Base-by-base conservation (phyloP, 1,140 invertebrate genomes). In the Achatina immaculata region DNA sequence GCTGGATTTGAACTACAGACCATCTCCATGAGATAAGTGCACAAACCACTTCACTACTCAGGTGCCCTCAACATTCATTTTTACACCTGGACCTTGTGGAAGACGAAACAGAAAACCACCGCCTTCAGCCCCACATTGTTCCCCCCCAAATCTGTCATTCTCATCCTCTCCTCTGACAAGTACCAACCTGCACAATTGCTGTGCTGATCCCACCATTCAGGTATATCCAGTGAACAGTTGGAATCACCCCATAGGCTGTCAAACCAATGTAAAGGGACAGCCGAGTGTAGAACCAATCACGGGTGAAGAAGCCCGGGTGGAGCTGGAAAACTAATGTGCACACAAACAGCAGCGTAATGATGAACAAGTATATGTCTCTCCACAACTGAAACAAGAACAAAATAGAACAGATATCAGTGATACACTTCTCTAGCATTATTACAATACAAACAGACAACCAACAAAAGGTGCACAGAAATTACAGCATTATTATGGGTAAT, bases 211-310 rank as follows among this genome's bases (percentile, higher is more conserved):
- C 96, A 34, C 96, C 96, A 94, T 97, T 96, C 4, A 95, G 93
- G 68, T 95, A 92, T 0, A 95, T 94, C 97, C 97, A 99, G 88
- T 99, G 97, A 38, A 96, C 90, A 1, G 97, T 96, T 19, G 97
- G 97, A 80, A 98, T 91, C 0, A 98, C 94, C 28, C 97, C 97
- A 89, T 97, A 98, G 24, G 94, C 94, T 3, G 95, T 96, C 94
- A 98, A 96, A 7, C 93, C 92, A 78, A 96, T 94, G 89, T 98
- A 97, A 34, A 97, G 94, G 24, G 94, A 88, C 87, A 97, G 94
- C n/a, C 92, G 84, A 9, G 86, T 85, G 42, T 84, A 86, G 69
- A 88, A 90, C 90, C 88, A 92, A 81, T 85, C 82, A 69, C 87
- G 79, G 21, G 88, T 84, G 68, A 90, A 87, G 75, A 91, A 91